phyloP scores from a whole-genome alignment of 1,140 invertebrate genomes.

The Tetragonula clypearis region DNA sequence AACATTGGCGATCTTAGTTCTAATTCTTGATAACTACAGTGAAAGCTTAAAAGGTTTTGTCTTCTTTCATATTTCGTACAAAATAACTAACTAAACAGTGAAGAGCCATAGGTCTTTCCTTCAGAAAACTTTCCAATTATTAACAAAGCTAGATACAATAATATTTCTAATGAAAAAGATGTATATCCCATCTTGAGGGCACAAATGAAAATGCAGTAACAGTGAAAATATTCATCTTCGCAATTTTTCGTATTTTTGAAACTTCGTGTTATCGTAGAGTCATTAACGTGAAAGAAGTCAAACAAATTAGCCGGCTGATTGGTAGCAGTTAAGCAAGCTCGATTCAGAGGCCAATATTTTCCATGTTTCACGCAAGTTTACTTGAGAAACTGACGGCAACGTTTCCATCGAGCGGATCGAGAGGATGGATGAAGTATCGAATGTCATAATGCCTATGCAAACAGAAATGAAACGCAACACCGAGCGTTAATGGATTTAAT shows the following conservation, averaged over 20 bases:
- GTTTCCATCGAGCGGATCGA: slow-evolving; percentile 54
- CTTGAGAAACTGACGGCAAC: neutral
- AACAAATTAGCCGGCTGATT: slow-evolving; percentile 1
- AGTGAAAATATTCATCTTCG: neutral
- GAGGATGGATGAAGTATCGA: slow-evolving; percentile 72
- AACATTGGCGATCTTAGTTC: too few relatives aligned
- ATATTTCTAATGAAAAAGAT: neutral
- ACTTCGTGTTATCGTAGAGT: too few relatives aligned
- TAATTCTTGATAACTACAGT: neutral
- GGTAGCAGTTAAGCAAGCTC: neutral
- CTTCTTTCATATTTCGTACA: neutral
- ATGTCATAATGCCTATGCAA: slow-evolving; percentile 77
- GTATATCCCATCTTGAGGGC: neutral
- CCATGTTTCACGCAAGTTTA: neutral
- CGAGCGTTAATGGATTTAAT: slow-evolving; percentile 78
- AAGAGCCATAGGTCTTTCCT: neutral
- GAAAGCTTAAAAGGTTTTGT: neutral
- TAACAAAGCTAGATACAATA: neutral
- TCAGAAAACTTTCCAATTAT: too few relatives aligned
- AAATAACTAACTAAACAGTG: neutral
- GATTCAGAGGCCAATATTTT: neutral
- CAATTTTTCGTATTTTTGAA: neutral
- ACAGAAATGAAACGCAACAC: slow-evolving; percentile 77
- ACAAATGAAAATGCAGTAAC: neutral
- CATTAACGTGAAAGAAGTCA: neutral